Evolutionary conservation across 2,113 vertebrate genomes (phyloP), one percentile per base, ranked within the genome.

Genomic region (Indri indri): DNA sequence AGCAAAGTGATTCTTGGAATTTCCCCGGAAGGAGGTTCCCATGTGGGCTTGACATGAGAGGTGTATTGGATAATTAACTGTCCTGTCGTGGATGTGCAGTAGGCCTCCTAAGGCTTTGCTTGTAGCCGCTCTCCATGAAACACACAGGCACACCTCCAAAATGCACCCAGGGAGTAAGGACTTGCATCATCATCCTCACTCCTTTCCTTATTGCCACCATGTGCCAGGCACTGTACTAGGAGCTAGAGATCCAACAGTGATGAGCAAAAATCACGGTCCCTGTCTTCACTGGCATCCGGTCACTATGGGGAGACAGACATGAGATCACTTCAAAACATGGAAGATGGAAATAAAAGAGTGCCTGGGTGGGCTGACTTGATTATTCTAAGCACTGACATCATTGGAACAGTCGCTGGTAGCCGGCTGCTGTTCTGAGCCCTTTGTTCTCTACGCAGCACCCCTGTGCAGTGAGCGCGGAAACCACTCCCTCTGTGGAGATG

Each of bases 401-500:
- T 77, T 37, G 47, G 34, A 82, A 11, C 25, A n/a, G 59, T 42
- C 50, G 1, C 84, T 25, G 4, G 30, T 14, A n/a, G 40, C 83
- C 10, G 20, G 57, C 42, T 17, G 2, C 50, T 25, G 14, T 27
- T 40, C 37, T 50, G 37, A 22, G 50, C 23, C 32, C 14, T 50
- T 32, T 30, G 1, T 4, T 42, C 12, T 47, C 23, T 40, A 34
- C 13, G 18, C 1, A 8, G n/a, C 70, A 59, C 8, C 40, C 25
- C 25, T 10, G 5, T 3, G 42, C 4, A 23, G 6, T 6, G 81
- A 23, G 23, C 57, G 4, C n/a, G 32, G 0, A 1, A 3, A 0
- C 8, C 4, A 2, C 5, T 42, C 8, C 27, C 34, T n/a, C 61
- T 22, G 10, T 25, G 11, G 45, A 47, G 8, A 63, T 25, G 27